phyloP scores from a whole-genome alignment of 2,888 invertebrate species.

The Fragum whitleyi region DNA sequence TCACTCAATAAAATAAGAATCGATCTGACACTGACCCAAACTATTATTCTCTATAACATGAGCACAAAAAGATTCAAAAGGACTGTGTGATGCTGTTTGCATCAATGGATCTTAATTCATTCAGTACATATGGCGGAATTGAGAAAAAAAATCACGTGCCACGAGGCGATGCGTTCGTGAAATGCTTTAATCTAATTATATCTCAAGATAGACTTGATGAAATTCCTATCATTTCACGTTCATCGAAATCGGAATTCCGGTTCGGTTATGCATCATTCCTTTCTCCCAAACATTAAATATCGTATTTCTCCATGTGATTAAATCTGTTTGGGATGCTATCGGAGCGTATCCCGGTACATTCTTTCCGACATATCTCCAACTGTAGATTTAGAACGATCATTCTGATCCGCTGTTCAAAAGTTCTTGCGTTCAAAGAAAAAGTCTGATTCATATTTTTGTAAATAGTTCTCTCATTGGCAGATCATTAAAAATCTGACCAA shows the following conservation, averaged over 20 bases:
- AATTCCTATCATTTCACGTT: slow-evolving; percentile 49
- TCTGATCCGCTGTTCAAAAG: background rate
- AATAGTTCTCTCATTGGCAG: too few species aligned
- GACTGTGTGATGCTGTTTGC: too few species aligned
- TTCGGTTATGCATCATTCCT: slow-evolving; percentile 17
- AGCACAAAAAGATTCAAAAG: too few species aligned
- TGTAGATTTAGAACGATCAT: slow-evolving; percentile 27
- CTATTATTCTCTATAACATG: too few species aligned
- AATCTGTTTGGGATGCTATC: slow-evolving; percentile 55
- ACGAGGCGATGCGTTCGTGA: slow-evolving; percentile 27
- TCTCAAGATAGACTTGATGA: slow-evolving; percentile 48
- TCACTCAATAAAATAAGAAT: too few species aligned
- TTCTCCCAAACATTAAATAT: slow-evolving; percentile 51
- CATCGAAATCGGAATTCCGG: slow-evolving; percentile 29
- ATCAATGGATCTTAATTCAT: too few species aligned
- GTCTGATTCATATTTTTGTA: too few species aligned
- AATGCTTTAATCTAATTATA: slow-evolving; percentile 64
- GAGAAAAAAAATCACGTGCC: background rate
- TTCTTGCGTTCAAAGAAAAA: background rate
- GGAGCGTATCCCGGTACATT: slow-evolving; percentile 59
- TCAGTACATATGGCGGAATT: too few species aligned
- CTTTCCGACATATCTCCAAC: slow-evolving; percentile 49
- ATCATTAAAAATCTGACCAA: too few species aligned
- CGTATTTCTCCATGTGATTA: slow-evolving; percentile 60
- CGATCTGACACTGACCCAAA: too few species aligned